Percentiles rank a stretch among this genome's conserved stretches.
Evolutionary conservation across 2,113 vertebrate genomes (phyloP).

Genomic region (Dasyornis broadbenti): DNA sequence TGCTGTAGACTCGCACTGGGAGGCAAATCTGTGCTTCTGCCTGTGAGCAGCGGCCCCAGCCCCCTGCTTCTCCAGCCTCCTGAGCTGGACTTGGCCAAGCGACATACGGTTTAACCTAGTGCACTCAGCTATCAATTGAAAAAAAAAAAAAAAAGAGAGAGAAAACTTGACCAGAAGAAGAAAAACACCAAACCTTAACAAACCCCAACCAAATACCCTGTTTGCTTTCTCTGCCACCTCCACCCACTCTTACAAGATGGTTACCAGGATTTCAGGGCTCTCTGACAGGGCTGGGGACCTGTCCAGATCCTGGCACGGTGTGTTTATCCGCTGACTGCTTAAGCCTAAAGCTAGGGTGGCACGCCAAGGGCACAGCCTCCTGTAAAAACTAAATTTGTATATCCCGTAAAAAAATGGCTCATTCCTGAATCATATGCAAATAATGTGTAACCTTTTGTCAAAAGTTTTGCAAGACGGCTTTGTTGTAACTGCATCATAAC

Average conservation of each 20-base stretch:
- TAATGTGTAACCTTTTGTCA: conserved; percentile 61
- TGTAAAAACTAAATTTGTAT: conserved; percentile 71
- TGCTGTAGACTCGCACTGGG: background rate
- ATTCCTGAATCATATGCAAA: conserved; percentile 80
- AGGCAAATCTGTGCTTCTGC: background rate
- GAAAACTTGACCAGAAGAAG: background rate
- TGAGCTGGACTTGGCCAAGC: background rate
- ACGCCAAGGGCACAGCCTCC: conserved; percentile 46
- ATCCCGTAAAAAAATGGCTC: conserved; percentile 74
- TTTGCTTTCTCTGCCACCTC: conserved; percentile 22
- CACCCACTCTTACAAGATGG: conserved; percentile 48
- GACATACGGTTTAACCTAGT: background rate
- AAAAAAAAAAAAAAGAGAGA: background rate
- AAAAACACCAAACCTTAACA: background rate
- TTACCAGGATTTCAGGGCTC: conserved; percentile 24
- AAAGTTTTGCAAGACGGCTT: conserved; percentile 65
- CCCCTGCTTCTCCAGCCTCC: background rate
- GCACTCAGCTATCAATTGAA: background rate
- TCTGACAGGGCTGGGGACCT: conserved; percentile 1
- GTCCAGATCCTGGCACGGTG: conserved; percentile 34
- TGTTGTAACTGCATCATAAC: conserved; percentile 52
- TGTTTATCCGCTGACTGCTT: conserved; percentile 62
- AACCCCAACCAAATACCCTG: background rate
- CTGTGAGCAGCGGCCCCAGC: accelerated
- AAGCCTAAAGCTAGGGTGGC: conserved; percentile 72